phyloP scores from a whole-genome alignment of 2,113 vertebrate species.

The Numida meleagris region DNA sequence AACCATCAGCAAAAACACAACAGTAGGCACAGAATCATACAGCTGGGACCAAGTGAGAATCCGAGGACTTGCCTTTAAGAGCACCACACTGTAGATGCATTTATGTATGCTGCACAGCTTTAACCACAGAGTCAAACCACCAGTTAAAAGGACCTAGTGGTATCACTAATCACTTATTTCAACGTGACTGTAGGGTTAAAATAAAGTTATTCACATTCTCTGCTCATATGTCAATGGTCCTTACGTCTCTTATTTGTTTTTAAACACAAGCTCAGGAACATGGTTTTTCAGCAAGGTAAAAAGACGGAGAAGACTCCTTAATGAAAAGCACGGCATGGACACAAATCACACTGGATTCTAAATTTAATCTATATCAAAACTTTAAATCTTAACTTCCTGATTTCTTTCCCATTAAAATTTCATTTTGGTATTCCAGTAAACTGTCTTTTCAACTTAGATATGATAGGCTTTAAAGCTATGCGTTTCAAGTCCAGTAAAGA shows the following conservation, averaged over 20 bases:
- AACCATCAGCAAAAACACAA: neutral
- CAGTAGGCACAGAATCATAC: neutral
- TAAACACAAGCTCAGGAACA: neutral
- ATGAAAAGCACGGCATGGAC: neutral
- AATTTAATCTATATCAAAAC: neutral
- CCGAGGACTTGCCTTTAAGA: neutral
- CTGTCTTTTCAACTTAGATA: neutral
- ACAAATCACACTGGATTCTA: neutral
- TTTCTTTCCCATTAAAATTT: neutral
- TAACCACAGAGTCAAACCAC: neutral
- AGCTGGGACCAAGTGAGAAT: neutral
- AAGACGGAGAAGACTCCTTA: neutral
- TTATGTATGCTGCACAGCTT: neutral
- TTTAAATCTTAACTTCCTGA: neutral
- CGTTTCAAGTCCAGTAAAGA: constrained; percentile 16
- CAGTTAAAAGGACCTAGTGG: neutral
- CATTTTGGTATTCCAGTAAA: neutral
- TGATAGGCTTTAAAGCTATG: neutral
- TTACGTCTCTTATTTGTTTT: neutral
- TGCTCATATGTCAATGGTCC: neutral
- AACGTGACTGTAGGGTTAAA: neutral
- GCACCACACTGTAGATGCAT: rapidly evolving
- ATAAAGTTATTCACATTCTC: neutral
- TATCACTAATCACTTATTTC: neutral
- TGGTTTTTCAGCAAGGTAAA: neutral